Base-by-base conservation (phyloP, 1,140 invertebrate species). In the Coenobita brevimanus region DNA sequence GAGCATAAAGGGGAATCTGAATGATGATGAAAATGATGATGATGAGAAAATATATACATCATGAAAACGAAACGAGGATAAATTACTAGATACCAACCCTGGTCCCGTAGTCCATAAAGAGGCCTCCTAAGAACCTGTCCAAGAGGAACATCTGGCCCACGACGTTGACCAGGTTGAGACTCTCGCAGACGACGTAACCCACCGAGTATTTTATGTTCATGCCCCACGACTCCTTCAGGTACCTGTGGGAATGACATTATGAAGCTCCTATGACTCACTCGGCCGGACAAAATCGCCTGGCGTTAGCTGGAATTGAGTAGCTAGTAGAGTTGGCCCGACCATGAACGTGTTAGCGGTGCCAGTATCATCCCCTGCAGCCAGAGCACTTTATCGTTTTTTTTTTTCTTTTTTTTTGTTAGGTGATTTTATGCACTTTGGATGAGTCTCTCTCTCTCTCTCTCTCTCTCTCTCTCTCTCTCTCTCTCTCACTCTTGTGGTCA, bases 71-170 rank as follows among this genome's bases (percentile, higher is more conserved):
- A n/a, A n/a, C n/a, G n/a, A n/a, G n/a, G n/a, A n/a, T n/a, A n/a
- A n/a, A n/a, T n/a, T n/a, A n/a, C n/a, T n/a, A n/a, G n/a, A n/a
- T 3, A 43, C 85, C 69, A 1, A 93, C 92, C 36, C 92, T 96
- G 2, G 95, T 96, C 41, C 97, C 97, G 91, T 98, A 98, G 2
- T 95, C 95, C 91, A 97, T 93, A 92, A 98, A 98, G 60, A 97
- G 95, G 46, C 97, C 96, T 4, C 96, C 96, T 1, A 98, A 94
- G 93, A 98, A 98, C 8, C 94, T 93, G 91, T 97, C 96, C 80
- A 97, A 93, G 92, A 97, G 94, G 92, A 96, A 96, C 87, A 97
- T 97, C 92, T 97, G 97, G 3, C 95, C 93, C 54, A 97, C 93
- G 94, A 93, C 92, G 41, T 93, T 93, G 41, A 92, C 90, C 0